Evolutionary conservation across 2,888 invertebrate genomes (phyloP).

Genomic region (Sinohyriopsis cumingii): DNA sequence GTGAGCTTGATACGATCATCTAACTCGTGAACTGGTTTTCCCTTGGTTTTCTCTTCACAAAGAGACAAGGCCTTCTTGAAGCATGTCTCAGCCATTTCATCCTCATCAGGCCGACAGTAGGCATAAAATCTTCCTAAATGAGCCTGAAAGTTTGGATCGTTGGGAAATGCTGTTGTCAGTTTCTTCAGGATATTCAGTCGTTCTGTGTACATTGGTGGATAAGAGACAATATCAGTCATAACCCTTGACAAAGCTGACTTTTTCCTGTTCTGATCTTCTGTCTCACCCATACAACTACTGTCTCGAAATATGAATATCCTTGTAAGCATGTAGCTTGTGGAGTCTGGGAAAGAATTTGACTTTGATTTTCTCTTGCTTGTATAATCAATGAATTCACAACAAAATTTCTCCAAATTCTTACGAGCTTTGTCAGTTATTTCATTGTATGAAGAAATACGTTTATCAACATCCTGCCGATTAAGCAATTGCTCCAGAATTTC

Average conservation of each 20-base stretch:
- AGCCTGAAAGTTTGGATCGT: constrained; percentile 39
- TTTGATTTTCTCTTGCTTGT: constrained; percentile 10
- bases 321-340: constrained; percentile 14
- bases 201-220: constrained; percentile 22
- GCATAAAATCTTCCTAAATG: constrained; percentile 45
- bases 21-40: constrained; percentile 14
- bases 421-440: constrained; percentile 2
- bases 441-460: too few relatives aligned
- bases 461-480: not conserved
- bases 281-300: constrained; percentile 15
- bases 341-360: constrained; percentile 3
- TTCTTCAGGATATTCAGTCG: constrained; percentile 24
- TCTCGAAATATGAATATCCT: constrained; percentile 30
- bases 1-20: constrained; percentile 21
- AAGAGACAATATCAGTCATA: constrained; percentile 17
- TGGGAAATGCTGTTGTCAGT: constrained; percentile 36
- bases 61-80: constrained; percentile 28
- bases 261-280: constrained; percentile 11
- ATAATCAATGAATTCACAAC: constrained; percentile 22
- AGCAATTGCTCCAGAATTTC: constrained; percentile 26
- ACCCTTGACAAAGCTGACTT: constrained; percentile 17
- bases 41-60: constrained; percentile 25
- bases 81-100: constrained; percentile 34
- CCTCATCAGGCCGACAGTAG: constrained; percentile 37
- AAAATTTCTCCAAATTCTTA: constrained; percentile 15